Evolutionary conservation across 2,113 vertebrate genomes (phyloP), one percentile per base, ranked within the genome.

Genomic region (Odontophorus gujanensis): DNA sequence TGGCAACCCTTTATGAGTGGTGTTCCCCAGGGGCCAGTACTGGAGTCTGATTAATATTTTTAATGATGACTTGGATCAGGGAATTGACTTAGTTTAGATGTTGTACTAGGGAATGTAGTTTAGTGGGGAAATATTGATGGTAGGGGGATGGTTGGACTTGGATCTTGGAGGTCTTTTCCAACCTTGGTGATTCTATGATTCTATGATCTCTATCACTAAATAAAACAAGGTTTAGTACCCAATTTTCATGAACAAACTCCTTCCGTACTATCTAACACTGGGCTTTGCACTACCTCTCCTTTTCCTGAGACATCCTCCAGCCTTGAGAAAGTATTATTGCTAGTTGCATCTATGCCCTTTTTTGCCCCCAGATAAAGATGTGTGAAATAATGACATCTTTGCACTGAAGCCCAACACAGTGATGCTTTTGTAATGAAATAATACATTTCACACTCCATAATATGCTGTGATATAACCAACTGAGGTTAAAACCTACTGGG

Each of bases 261-360:
- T 21, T 40, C 5, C 0, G 4, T 47, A 16, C 8, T 7, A 59
- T 1, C 1, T 25, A 22, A 30, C 55, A 63, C 2, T 18, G 43
- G 16, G 7, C 11, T 11, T 4, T 76, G 34, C 13, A 5, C 18
- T 48, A 45, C 6, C 12, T 7, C 7, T 53, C 7, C 24, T 36
- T 71, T 48, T 25, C 42, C 11, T 24, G 26, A 77, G 40, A 7
- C 10, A 13, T 30, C 11, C 73, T 78, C 22, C 51, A 13, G 12
- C 17, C 36, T 76, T 42, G 38, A 81, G 25, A 82, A 12, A 32
- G 61, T 84, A 15, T 62, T 24, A 34, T 5, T 53, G 18, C 6
- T 71, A 4, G 62, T 62, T 71, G 4, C n/a, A 11, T 20, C 50
- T 74, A 18, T 71, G 15, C 17, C 8, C 66, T 55, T 2, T 3